A percentile compares a stretch with the other conserved stretches of the same genome.
These are phyloP conservation scores for Drosophila yakuba DNA, from an alignment of 1,140 invertebrate species.

Conservation along the genomic window DNA sequence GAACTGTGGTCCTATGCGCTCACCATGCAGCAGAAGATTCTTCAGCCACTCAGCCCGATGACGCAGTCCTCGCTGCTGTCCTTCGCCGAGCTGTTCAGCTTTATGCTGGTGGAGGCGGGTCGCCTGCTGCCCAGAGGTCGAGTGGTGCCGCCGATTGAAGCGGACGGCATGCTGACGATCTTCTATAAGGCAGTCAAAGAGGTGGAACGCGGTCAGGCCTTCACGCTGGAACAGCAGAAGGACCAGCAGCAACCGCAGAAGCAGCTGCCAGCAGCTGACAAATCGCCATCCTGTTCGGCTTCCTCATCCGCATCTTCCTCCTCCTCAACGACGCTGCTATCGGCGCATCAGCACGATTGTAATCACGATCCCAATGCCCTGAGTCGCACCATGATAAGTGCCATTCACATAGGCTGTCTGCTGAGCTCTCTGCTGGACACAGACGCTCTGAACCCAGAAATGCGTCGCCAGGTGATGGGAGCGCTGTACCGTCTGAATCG, in stretches of 20 bases:
- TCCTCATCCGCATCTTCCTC: constrained; percentile 45
- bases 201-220: constrained; percentile 86
- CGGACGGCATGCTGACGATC: constrained; percentile 92
- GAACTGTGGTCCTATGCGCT: constrained; percentile 98
- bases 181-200: constrained; percentile 92
- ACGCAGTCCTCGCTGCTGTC: constrained; percentile 96
- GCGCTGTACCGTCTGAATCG: constrained; percentile 91
- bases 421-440: constrained; percentile 88
- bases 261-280: constrained; percentile 34
- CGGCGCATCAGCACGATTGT: constrained; percentile 85
- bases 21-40: constrained; percentile 97
- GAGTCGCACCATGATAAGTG: constrained; percentile 93
- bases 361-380: constrained; percentile 91
- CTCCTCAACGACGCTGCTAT: constrained; percentile 59
- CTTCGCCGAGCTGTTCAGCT: constrained; percentile 97
- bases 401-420: constrained; percentile 92
- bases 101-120: constrained; percentile 93
- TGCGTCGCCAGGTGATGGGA: constrained; percentile 87
- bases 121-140: constrained; percentile 89
- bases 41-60: constrained; percentile 97
- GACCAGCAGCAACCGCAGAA: constrained; percentile 54
- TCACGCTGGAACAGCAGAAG: constrained; percentile 64
- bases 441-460: constrained; percentile 85
- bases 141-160: constrained; percentile 91
- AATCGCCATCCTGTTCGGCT: constrained; percentile 48